Base-by-base conservation (phyloP, 2,888 invertebrate genomes). In the Dermolepida albohirtum region DNA sequence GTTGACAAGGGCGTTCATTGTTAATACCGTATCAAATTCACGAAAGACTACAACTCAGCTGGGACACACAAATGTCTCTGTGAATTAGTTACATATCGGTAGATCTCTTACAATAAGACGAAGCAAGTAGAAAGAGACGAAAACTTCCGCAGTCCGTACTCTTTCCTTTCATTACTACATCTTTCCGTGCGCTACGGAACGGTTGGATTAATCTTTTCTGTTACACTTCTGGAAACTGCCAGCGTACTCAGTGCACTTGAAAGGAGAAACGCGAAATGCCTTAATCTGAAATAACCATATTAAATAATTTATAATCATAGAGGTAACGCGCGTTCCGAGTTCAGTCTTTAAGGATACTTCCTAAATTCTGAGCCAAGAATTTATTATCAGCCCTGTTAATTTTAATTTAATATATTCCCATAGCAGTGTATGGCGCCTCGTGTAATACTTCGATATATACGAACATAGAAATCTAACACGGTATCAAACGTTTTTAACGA, bases 291-390 rank as follows among this genome's bases (percentile, higher is more conserved):
- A 74, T 74, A 76, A 76, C 77, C 74, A 74, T 75, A 70, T 72
- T 77, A 77, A 76, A 76, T 76, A 75, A 77, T 77, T 77, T 78
- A 78, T 77, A 74, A 76, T 73, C 69, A 75, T 74, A 75, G 34
- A 34, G 76, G 75, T 76, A 75, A 72, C 75, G 73, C 71, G 71
- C 72, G 66, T 71, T 72, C 69, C 69, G 66, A 70, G 72, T 74
- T 70, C 72, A 72, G 72, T 68, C 70, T 72, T 68, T 69, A 70
- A 65, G 73, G 72, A 71, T 74, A 71, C 47, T 74, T 72, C 69
- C 66, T 73, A 72, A 73, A 72, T 72, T 75, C 70, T 69, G 70
- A 70, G 66, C 52, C 64, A 68, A 71, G 47, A 74, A 76, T 76
- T 77, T 76, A 75, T 76, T 67, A 52, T 50, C 54, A 64, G 52